A percentile compares a stretch with the other conserved stretches of the same genome.
These are phyloP conservation scores for Heterohyrax brucei DNA, from an alignment of 2,797 vertebrate species.

Conservation along the genomic window DNA sequence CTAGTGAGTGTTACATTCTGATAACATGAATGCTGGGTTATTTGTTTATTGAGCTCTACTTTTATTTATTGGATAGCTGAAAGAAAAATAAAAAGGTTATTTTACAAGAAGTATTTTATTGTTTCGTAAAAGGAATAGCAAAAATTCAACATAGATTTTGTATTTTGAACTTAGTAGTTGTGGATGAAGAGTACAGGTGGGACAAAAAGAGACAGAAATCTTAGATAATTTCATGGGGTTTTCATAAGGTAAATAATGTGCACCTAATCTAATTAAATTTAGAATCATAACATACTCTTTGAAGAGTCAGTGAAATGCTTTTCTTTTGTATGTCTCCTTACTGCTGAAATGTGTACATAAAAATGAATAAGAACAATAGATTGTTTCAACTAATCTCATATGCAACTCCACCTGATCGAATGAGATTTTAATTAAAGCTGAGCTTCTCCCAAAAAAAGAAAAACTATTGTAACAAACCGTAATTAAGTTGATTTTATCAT, in stretches of 20 bases:
- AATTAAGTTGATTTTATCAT: conserved; percentile 81
- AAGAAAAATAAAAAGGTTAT: conserved; percentile 21
- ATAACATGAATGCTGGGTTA: not conserved
- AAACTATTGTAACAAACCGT: conserved; percentile 47
- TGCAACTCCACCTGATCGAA: conserved; percentile 75
- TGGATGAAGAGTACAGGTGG: not conserved
- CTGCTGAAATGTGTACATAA: conserved; percentile 66
- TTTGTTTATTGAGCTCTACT: conserved; percentile 2
- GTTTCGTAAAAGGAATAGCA: conserved; percentile 19
- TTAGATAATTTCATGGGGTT: conserved; percentile 67
- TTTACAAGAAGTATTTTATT: conserved; percentile 45
- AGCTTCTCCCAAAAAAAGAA: conserved; percentile 63
- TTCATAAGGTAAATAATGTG: conserved; percentile 70
- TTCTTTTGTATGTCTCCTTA: conserved; percentile 72
- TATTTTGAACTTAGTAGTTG: conserved; percentile 53
- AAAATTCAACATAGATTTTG: conserved; percentile 37
- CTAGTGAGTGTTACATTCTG: not conserved
- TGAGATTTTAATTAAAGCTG: conserved; percentile 80
- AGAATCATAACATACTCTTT: conserved; percentile 67
- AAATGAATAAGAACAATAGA: conserved; percentile 80
- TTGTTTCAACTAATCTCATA: conserved; percentile 64
- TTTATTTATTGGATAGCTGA: conserved; percentile 31
- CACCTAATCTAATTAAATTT: conserved; percentile 81
- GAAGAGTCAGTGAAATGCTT: conserved; percentile 69
- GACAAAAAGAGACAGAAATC: not conserved